Evolutionary conservation across 1,140 invertebrate species (phyloP).

Genomic region (Caerostris extrusa): DNA sequence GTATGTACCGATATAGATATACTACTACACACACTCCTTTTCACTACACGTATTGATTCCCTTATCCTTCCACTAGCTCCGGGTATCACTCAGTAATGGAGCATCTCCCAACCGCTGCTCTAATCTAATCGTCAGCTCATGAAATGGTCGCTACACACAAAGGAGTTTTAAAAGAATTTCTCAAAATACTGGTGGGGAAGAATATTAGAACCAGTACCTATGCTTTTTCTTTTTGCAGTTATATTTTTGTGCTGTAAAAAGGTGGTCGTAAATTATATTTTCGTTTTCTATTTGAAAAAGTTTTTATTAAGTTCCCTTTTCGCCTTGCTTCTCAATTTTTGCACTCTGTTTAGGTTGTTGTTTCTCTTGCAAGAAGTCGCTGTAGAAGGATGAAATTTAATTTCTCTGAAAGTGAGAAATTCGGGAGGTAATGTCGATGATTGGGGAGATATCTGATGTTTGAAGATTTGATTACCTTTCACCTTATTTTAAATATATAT

Average conservation of each 20-base stretch:
- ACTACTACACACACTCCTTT: slow-evolving; percentile 8
- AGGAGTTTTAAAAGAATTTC: slow-evolving; percentile 20
- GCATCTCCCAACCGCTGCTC: not conserved
- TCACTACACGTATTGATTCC: slow-evolving; percentile 8
- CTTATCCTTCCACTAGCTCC: not conserved
- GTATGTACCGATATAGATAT: slow-evolving; percentile 40
- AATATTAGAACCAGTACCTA: not conserved
- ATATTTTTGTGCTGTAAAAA: not conserved
- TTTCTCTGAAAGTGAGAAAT: slow-evolving; percentile 30
- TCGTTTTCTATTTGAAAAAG: slow-evolving; percentile 46
- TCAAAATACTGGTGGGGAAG: not conserved
- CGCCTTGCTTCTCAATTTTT: not conserved
- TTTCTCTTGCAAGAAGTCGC: not conserved
- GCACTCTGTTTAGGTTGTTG: not conserved
- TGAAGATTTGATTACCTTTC: not conserved
- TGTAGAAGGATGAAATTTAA: not conserved
- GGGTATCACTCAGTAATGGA: slow-evolving; percentile 39
- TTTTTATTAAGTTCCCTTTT: slow-evolving; percentile 13
- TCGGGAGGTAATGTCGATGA: not conserved
- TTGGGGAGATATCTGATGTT: not conserved
- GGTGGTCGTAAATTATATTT: slow-evolving; percentile 40
- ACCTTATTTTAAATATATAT: not conserved
- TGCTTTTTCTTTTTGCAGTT: too few species aligned
- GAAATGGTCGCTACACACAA: slow-evolving; percentile 32
- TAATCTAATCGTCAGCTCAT: slow-evolving; percentile 52